phyloP scores from a whole-genome alignment of 2,797 vertebrate species.

The Caiman crocodilus region DNA sequence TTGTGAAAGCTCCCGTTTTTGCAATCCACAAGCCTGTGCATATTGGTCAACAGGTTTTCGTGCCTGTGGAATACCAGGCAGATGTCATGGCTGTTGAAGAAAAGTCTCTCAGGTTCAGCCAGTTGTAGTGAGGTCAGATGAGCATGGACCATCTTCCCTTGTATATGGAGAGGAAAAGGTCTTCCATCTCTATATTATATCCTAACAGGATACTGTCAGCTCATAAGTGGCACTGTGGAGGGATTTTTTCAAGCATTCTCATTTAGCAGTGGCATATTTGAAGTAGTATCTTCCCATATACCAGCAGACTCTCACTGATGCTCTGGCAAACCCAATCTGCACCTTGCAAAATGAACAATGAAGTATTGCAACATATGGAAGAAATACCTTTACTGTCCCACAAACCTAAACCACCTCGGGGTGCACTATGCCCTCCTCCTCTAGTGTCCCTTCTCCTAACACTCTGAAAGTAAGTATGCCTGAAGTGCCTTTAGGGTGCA shows the following conservation, averaged over 20 bases:
- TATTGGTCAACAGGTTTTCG: neutral
- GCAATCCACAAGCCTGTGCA: neutral
- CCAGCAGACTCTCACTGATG: neutral
- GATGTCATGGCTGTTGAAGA: rapidly evolving
- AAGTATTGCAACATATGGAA: neutral
- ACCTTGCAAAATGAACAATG: neutral
- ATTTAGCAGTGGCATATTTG: neutral
- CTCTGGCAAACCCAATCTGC: neutral
- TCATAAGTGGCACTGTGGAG: neutral
- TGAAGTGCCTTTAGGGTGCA: neutral
- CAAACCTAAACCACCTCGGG: neutral
- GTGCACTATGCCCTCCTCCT: neutral
- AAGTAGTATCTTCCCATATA: neutral
- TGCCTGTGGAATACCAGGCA: neutral
- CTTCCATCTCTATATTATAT: neutral
- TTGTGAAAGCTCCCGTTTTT: neutral
- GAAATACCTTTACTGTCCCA: neutral
- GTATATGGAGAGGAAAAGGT: neutral
- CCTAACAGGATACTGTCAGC: neutral
- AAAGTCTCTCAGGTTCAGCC: neutral
- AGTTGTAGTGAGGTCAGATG: neutral
- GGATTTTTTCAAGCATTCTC: neutral
- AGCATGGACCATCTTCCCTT: neutral
- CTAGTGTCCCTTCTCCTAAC: neutral
- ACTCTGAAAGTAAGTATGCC: neutral